Evolutionary conservation across 2,797 vertebrate species (phyloP), one percentile per base, ranked within the genome.

Genomic region (Anguilla anguilla): DNA sequence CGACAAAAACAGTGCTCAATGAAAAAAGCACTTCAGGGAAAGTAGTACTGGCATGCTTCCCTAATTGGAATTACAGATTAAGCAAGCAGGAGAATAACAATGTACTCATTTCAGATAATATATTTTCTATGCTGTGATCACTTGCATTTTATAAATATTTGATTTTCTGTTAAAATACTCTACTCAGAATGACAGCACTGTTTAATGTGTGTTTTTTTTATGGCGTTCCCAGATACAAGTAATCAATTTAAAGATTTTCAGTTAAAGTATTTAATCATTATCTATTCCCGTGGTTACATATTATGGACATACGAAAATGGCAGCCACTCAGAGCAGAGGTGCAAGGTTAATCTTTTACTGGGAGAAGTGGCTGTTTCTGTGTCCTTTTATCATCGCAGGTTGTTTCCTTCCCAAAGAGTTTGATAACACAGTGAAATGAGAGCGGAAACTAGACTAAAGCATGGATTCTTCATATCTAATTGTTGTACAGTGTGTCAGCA

Each of bases 1-100:
- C 85, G 88, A 85, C 82, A 88, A 83, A 49, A 61, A 83, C 85
- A 85, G 79, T n/a, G 15, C 64, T 15, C 61, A 64, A 85, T 10
- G 57, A 85, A 11, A 77, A 39, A 35, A 77, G 31, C 31, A 39
- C 10, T 15, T 13, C 15, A 13, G 39, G 25, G 72, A 77, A 17
- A 6, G 15, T 19, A 77, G 72, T 35, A 35, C 15, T 25, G 6
- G 64, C 22, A 72, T 17, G 6, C 39, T 46, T 79, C 31, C 35
- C 1, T 17, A 43, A 43, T 22, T 79, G 35, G 0, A 43, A 19
- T 46, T 43, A 39, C 35, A 43, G 74, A 28, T 72, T 19, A 1
- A 15, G 17, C 64, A 69, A 28, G 64, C 64, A 7, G 64, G 3
- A 35, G 74, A 43, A 79, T 43, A 46, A 43, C 5, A 79, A 43